Evolutionary conservation across 2,113 vertebrate genomes (phyloP).

Genomic region (Serinus canaria): DNA sequence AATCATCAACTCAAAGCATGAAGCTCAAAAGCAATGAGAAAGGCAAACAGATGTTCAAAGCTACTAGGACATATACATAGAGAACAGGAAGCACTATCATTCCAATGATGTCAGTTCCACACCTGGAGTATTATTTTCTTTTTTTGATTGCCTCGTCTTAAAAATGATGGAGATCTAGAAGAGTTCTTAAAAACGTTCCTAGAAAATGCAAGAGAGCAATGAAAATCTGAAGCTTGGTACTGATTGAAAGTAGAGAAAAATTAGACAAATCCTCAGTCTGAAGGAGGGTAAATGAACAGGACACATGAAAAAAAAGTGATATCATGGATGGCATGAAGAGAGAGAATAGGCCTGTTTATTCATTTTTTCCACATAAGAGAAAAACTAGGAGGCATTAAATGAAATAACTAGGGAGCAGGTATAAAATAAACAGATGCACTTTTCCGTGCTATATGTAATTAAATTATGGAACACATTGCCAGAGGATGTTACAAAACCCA

Average conservation of each 20-base stretch:
- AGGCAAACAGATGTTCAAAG: background rate
- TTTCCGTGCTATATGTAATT: background rate
- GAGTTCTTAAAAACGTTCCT: background rate
- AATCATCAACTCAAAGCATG: background rate
- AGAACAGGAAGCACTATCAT: background rate
- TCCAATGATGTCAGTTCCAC: background rate
- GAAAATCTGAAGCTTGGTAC: background rate
- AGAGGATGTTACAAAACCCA: background rate
- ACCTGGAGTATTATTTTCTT: background rate
- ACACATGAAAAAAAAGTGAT: background rate
- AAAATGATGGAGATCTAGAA: background rate
- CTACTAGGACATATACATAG: background rate
- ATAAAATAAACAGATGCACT: background rate
- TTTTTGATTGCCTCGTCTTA: background rate
- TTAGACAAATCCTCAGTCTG: background rate
- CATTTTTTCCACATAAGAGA: background rate
- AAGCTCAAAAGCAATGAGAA: background rate
- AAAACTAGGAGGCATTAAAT: background rate
- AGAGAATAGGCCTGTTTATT: background rate
- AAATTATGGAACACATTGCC: background rate
- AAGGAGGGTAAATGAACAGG: background rate
- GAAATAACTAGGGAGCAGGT: background rate
- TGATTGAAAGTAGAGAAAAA: background rate
- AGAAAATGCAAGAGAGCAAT: background rate
- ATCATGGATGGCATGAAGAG: background rate